phyloP scores from a whole-genome alignment of 2,888 invertebrate genomes.

The Conops quadrifasciatus region DNA sequence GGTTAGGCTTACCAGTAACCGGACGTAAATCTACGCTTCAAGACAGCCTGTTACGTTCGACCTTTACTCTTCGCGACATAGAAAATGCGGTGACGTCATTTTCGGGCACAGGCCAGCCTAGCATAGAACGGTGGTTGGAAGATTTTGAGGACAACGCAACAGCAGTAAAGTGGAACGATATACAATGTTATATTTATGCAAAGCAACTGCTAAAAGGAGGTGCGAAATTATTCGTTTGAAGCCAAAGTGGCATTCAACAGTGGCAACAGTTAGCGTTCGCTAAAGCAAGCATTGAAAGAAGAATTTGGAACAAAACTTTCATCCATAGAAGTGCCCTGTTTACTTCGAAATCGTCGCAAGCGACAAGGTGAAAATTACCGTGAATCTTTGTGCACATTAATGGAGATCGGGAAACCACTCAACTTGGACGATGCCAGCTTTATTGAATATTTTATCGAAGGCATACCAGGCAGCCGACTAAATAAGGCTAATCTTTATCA shows the following conservation, averaged over 20 bases:
- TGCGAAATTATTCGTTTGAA: constrained; percentile 4
- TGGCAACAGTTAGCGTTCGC: constrained; percentile 26
- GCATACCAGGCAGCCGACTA: constrained; percentile 18
- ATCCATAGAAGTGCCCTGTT: constrained; percentile 16
- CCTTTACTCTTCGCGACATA: too few relatives aligned
- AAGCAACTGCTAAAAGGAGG: constrained; percentile 5
- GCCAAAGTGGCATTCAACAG: not conserved
- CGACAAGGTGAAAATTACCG: too few relatives aligned
- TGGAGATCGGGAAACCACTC: constrained; percentile 34
- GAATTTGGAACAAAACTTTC: constrained; percentile 29
- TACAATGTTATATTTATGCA: constrained; percentile 3
- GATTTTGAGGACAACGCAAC: too few relatives aligned
- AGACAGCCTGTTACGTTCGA: too few relatives aligned
- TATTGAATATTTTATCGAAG: constrained; percentile 29
- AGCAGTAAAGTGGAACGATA: not conserved
- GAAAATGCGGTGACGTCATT: too few relatives aligned
- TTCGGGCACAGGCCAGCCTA: too few relatives aligned
- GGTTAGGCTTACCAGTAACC: not conserved
- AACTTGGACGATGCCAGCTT: constrained; percentile 22
- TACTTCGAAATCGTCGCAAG: too few relatives aligned
- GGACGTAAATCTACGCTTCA: too few relatives aligned
- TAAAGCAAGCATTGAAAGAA: constrained; percentile 25
- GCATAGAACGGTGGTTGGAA: too few relatives aligned
- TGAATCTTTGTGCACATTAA: too few relatives aligned
- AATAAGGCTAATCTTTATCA: constrained; percentile 23